These are phyloP conservation scores for Kradibia gibbosae DNA, from an alignment of 1,140 invertebrate genomes.

Conservation along the genomic window DNA sequence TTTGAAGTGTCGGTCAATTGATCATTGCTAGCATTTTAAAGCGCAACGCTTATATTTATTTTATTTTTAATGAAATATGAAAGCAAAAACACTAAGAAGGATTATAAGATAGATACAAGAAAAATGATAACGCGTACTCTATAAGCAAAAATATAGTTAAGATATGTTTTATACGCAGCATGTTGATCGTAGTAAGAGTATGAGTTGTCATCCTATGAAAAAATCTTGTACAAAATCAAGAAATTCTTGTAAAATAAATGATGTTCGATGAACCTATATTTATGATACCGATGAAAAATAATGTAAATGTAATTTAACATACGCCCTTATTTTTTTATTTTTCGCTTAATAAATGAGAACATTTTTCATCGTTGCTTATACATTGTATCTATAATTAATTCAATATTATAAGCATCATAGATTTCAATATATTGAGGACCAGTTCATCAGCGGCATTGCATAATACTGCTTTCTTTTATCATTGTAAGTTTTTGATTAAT, in stretches of 20 bases:
- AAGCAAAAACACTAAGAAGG: constrained; percentile 51
- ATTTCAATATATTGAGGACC: not conserved
- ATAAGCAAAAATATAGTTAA: constrained; percentile 63
- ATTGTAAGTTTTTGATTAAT: not conserved
- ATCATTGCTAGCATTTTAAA: constrained; percentile 65
- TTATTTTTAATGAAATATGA: constrained; percentile 30
- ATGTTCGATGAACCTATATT: constrained; percentile 61
- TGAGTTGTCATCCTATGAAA: constrained; percentile 62
- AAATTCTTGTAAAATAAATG: constrained; percentile 56
- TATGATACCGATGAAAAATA: constrained; percentile 40
- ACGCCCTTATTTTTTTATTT: constrained; percentile 40
- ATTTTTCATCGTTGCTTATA: not conserved
- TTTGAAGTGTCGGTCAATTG: constrained; percentile 57
- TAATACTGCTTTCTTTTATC: not conserved
- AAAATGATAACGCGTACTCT: constrained; percentile 8
- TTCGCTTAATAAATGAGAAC: not conserved
- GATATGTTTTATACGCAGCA: constrained; percentile 73
- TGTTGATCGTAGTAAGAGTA: constrained; percentile 68
- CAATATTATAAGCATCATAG: not conserved
- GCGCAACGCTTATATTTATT: constrained; percentile 56
- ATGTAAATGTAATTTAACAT: constrained; percentile 50
- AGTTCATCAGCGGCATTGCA: not conserved
- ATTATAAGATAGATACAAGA: constrained; percentile 52
- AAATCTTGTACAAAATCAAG: constrained; percentile 62
- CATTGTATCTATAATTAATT: not conserved